phyloP scores from a whole-genome alignment of 2,888 invertebrate species.

The Podotricha telesiphe region DNA sequence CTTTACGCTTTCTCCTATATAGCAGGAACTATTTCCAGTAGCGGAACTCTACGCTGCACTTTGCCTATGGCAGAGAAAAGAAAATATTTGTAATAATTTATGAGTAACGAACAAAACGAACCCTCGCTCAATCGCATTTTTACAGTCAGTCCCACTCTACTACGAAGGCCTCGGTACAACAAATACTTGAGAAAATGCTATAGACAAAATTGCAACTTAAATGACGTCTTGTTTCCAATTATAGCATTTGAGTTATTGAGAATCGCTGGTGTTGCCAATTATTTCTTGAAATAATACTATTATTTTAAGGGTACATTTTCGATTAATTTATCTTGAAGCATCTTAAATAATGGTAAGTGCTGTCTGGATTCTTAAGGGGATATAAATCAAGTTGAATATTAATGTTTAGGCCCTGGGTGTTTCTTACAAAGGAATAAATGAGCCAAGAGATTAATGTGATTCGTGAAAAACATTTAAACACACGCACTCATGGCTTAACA shows the following conservation, averaged over 20 bases:
- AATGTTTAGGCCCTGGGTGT: slow-evolving; percentile 42
- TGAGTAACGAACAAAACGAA: too few relatives aligned
- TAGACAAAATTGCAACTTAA: neutral
- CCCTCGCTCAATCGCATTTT: too few relatives aligned
- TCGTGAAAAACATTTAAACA: slow-evolving; percentile 34
- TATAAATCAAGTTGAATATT: slow-evolving; percentile 49
- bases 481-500: slow-evolving; percentile 25
- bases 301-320: slow-evolving; percentile 10
- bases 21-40: too few relatives aligned
- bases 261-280: slow-evolving; percentile 1
- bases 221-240: neutral
- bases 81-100: too few relatives aligned
- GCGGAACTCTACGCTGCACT: too few relatives aligned
- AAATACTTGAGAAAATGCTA: neutral
- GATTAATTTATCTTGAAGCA: slow-evolving; percentile 34
- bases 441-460: slow-evolving; percentile 35
- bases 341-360: slow-evolving; percentile 46
- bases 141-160: too few relatives aligned
- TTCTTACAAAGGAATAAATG: slow-evolving; percentile 39
- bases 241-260: slow-evolving; percentile 14
- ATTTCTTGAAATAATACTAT: slow-evolving; percentile 10
- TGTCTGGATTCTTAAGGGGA: slow-evolving; percentile 36
- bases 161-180: too few relatives aligned
- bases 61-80: too few relatives aligned
- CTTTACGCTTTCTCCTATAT: too few relatives aligned